Evolutionary conservation across 2,888 invertebrate genomes (phyloP), one percentile per base, ranked within the genome.

Genomic region (Drosophila histrio): DNA sequence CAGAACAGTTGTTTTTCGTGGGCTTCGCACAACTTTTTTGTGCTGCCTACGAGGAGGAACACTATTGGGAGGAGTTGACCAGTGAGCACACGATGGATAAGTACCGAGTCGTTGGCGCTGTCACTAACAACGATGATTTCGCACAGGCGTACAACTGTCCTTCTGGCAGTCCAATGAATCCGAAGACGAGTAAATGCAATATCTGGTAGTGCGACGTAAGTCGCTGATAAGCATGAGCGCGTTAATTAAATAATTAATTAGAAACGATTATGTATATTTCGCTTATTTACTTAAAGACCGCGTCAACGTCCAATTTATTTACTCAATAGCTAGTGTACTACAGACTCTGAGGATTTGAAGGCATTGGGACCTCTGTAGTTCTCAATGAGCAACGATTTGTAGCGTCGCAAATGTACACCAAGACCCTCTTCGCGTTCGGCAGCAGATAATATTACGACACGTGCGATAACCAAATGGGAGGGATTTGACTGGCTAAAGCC

Each of bases 351-450:
- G 2, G 91, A 89, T 63, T 89, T 92, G 32, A 77, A 91, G 3
- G 80, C 88, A 68, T 91, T 87, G 2, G 74, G 30, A 3, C 89
- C 90, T 11, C 89, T 87, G 91, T 96, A 96, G 89, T 96, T 95
- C 79, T 96, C 96, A 70, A 97, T 93, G 0, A 94, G 92, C 73
- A 97, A 92, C 52, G 93, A 93, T 90, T 95, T 96, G 84, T 94
- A 95, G 75, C 94, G 93, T 70, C 95, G 93, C 32, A 95, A 90
- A 87, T 94, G 94, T 0, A 96, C 92, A 21, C 73, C 79, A 44
- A 94, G 93, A 6, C 88, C 92, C 19, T 95, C 95, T 62, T 94
- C 94, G 65, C 93, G 92, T 8, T 93, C 92, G 19, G 60, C 79
- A 11, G 93, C 92, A 5, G 92, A 92, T 11, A 96, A 75, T 64